phyloP scores from a whole-genome alignment of 2,888 invertebrate species.

The Melipona beecheii region DNA sequence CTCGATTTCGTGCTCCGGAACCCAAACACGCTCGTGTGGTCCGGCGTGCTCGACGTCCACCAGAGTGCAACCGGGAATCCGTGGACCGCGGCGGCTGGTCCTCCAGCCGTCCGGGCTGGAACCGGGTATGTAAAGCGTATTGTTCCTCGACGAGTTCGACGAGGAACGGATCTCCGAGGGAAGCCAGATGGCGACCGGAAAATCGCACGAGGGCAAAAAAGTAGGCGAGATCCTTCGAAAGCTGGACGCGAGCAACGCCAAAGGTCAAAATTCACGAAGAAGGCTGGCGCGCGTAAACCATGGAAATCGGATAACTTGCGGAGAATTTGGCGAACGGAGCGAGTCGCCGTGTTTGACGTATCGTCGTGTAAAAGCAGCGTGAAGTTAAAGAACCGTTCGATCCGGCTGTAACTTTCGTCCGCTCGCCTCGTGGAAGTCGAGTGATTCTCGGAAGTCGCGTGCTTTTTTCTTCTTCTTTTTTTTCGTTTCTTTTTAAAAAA shows the following conservation, averaged over 20 bases:
- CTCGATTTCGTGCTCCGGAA: conserved; percentile 72
- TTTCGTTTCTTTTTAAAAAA: not conserved
- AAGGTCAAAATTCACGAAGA: not conserved
- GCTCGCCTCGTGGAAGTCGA: conserved; percentile 70
- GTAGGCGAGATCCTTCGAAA: too few relatives aligned
- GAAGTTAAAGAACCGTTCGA: conserved; percentile 68
- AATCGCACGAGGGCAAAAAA: too few relatives aligned
- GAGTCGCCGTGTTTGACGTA: conserved; percentile 65
- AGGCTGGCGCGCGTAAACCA: too few relatives aligned
- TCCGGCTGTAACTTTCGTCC: conserved; percentile 69
- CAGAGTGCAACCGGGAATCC: conserved; percentile 55
- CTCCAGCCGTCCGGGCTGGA: conserved; percentile 40
- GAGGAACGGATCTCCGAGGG: too few relatives aligned
- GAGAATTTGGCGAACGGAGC: conserved; percentile 48
- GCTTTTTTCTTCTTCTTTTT: not conserved
- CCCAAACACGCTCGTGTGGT: conserved; percentile 67
- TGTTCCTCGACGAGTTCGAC: conserved; percentile 52
- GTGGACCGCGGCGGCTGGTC: conserved; percentile 35
- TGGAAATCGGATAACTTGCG: conserved; percentile 26
- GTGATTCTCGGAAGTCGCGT: conserved; percentile 55
- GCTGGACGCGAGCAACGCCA: too few relatives aligned
- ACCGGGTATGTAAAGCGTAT: conserved; percentile 62
- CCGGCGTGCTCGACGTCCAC: conserved; percentile 31
- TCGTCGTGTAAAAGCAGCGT: conserved; percentile 72
- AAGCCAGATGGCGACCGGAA: too few relatives aligned